Percentiles rank a stretch among this genome's conserved stretches.
These are phyloP conservation scores for Urocynchramus pylzowi DNA, from an alignment of 2,113 vertebrate genomes.

Conservation along the genomic window DNA sequence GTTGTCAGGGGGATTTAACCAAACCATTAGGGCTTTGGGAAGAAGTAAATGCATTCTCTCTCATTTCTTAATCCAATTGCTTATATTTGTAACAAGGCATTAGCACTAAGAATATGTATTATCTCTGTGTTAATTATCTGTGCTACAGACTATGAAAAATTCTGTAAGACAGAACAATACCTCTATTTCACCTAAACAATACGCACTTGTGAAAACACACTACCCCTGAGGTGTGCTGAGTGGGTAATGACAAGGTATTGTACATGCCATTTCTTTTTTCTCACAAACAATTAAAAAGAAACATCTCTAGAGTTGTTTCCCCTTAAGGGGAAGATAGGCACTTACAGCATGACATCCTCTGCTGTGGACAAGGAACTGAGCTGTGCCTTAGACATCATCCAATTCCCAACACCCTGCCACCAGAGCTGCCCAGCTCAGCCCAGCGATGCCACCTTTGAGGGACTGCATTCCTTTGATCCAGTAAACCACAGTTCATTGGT, in stretches of 20 bases:
- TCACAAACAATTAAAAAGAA: background rate
- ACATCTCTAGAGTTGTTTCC: background rate
- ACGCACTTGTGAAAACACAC: background rate
- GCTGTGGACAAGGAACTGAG: background rate
- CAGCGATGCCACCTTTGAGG: accelerated
- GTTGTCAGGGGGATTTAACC: background rate
- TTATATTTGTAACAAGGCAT: background rate
- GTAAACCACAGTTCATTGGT: background rate
- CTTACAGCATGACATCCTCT: background rate
- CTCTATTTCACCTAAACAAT: background rate
- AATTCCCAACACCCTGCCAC: background rate
- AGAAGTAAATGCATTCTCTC: background rate
- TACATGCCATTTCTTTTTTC: background rate
- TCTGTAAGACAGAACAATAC: background rate
- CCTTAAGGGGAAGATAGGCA: background rate
- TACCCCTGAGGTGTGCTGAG: background rate
- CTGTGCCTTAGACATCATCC: background rate
- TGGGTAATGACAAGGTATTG: background rate
- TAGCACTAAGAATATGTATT: background rate
- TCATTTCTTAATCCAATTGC: background rate
- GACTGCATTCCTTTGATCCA: background rate
- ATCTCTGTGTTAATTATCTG: background rate
- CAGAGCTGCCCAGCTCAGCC: background rate
- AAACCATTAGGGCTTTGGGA: background rate
- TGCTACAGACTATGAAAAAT: background rate